Percentiles rank a stretch among this genome's conserved stretches.
Conservation (phyloP, 2,888 invertebrate genomes). For the Hyposoter dolosus region DNA sequence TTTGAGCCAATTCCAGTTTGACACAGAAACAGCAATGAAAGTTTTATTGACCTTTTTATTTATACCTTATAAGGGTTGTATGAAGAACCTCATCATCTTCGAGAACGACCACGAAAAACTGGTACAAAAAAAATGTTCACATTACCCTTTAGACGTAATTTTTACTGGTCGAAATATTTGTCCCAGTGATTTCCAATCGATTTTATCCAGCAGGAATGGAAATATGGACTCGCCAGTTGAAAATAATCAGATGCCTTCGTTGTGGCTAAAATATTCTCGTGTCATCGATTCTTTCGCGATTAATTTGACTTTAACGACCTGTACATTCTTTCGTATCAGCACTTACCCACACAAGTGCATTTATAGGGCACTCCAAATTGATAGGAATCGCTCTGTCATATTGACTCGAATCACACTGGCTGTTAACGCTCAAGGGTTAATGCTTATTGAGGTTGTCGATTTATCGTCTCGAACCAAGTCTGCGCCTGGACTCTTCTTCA, state of each 20-base stretch:
- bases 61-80: constrained; percentile 5
- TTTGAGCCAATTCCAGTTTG: constrained; percentile 45
- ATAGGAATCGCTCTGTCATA: constrained; percentile 31
- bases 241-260: neutral
- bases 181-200: neutral
- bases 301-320: neutral
- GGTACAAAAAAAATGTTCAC: neutral
- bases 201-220: neutral
- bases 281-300: neutral
- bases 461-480: constrained; percentile 35
- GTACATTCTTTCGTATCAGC: neutral
- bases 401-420: constrained; percentile 40
- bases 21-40: constrained; percentile 24
- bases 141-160: neutral
- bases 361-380: constrained; percentile 24
- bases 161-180: neutral
- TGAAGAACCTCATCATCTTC: too few species aligned
- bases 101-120: too few species aligned
- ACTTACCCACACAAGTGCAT: neutral
- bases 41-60: constrained; percentile 14
- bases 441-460: constrained; percentile 51
- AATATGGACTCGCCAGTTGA: neutral
- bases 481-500: constrained; percentile 15
- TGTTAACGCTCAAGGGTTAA: constrained; percentile 42
- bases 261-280: neutral